A percentile compares a stretch with the other conserved stretches of the same genome.
These are phyloP conservation scores for Parapristionchus giblindavisi DNA, from an alignment of 2,888 invertebrate species.

Conservation along the genomic window DNA sequence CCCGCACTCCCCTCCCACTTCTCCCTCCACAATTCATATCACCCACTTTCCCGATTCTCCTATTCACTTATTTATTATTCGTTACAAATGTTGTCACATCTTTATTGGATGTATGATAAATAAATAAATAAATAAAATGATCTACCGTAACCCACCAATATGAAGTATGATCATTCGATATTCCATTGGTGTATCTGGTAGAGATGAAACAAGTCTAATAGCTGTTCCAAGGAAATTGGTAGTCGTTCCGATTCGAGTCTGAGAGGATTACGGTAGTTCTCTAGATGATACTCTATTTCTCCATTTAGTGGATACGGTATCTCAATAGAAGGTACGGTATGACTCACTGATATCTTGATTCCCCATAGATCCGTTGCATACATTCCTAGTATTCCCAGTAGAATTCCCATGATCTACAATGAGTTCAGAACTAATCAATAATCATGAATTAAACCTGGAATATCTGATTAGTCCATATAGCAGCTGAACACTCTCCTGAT, in stretches of 20 bases:
- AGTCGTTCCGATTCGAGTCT: not conserved
- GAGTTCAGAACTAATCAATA: not conserved
- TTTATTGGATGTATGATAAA: too few relatives aligned
- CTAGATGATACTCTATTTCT: not conserved
- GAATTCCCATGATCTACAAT: constrained; percentile 16
- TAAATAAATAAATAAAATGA: too few relatives aligned
- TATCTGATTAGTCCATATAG: constrained; percentile 27
- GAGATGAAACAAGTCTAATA: constrained; percentile 6
- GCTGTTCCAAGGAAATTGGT: constrained; percentile 7
- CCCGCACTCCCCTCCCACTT: too few relatives aligned
- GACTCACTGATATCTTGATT: constrained; percentile 10
- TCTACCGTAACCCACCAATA: not conserved
- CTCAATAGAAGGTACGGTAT: not conserved
- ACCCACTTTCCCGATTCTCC: too few relatives aligned
- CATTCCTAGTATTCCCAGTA: constrained; percentile 13
- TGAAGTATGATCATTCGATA: constrained; percentile 10
- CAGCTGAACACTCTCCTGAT: constrained; percentile 8
- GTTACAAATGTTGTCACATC: too few relatives aligned
- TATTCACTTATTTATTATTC: too few relatives aligned
- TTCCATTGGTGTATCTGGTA: not conserved
- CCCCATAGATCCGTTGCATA: constrained; percentile 20
- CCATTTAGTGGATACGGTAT: not conserved
- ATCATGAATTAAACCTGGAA: constrained; percentile 12
- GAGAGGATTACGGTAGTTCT: not conserved
- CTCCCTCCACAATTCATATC: too few relatives aligned